phyloP scores from a whole-genome alignment of 2,888 invertebrate genomes.

The Metallyticus violacea region DNA sequence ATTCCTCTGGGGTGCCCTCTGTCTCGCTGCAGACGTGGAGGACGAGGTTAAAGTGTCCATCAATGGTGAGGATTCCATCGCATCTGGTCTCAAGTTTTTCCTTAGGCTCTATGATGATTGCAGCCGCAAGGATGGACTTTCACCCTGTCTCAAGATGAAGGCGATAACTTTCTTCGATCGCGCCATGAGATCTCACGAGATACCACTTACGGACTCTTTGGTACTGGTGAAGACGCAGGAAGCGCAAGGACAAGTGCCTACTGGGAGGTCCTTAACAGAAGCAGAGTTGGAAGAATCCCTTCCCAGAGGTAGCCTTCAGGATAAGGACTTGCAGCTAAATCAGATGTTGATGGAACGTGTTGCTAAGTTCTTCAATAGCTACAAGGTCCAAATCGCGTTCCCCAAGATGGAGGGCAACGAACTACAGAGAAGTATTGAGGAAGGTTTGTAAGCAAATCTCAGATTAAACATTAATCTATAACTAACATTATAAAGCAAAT shows the following conservation, averaged over 20 bases:
- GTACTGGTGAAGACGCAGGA: constrained; percentile 64
- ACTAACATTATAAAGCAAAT: too few relatives aligned
- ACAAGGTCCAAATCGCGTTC: constrained; percentile 72
- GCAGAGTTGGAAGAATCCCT: constrained; percentile 63
- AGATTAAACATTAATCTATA: background rate
- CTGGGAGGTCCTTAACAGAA: constrained; percentile 55
- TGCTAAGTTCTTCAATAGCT: constrained; percentile 68
- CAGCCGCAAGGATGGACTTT: constrained; percentile 60
- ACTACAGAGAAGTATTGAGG: constrained; percentile 67
- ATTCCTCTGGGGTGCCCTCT: constrained; percentile 35
- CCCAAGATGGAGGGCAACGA: constrained; percentile 69
- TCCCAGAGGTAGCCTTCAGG: constrained; percentile 47
- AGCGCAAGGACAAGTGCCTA: constrained; percentile 43
- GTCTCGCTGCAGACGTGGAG: constrained; percentile 45
- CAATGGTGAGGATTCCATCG: constrained; percentile 56
- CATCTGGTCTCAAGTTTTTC: constrained; percentile 35
- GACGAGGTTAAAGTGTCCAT: constrained; percentile 39
- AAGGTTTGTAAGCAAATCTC: constrained; percentile 56
- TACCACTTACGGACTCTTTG: constrained; percentile 59
- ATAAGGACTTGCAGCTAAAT: constrained; percentile 65
- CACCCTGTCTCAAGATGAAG: constrained; percentile 77
- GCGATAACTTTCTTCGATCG: constrained; percentile 76
- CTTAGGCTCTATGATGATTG: constrained; percentile 70
- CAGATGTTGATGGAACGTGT: constrained; percentile 69
- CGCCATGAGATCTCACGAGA: constrained; percentile 52